Evolutionary conservation across 2,113 vertebrate genomes (phyloP), one percentile per base, ranked within the genome.

Genomic region (Axis porcinus): DNA sequence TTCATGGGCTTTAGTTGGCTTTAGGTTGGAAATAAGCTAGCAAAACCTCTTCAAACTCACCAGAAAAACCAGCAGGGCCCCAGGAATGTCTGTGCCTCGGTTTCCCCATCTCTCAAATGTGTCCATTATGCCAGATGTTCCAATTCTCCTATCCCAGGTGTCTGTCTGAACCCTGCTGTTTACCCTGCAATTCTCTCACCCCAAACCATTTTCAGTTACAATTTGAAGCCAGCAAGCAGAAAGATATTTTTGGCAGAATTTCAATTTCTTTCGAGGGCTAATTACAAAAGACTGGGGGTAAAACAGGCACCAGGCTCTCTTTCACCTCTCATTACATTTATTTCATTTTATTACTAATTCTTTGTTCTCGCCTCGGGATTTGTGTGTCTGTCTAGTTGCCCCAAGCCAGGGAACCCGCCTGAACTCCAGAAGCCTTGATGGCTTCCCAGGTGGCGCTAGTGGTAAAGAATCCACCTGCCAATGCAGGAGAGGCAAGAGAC

Each of bases 291-390:
- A 98, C 95, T 40, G 89, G 97, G 28, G 97, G 97, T 94, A 15
- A 96, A 95, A 85, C 89, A 19, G n/a, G 57, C 97, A 89, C 78
- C 55, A 87, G 79, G 87, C 97, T 98, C 82, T 91, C 98, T 98
- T 98, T 98, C 98, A 98, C 98, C 98, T 98, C 98, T 98, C 97
- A 98, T 98, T 98, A 98, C 97, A 96, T 98, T 98, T 98, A 97
- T 98, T 98, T 98, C 83, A 98, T 95, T 98, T 98, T 98, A 98
- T 98, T 96, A 98, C 98, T 97, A 98, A 98, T 97, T 98, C 98
- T 99, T 98, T 98, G 98, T 98, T 98, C 98, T 98, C 98, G 98
- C 98, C 97, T 96, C 97, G 97, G 98, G 98, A 98, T 98, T 98
- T 97, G 97, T 97, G 96, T 98, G 98, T 98, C 97, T 97, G 98